Conservation (phyloP, 2,113 vertebrate species). For the Irena cyanogastra region DNA sequence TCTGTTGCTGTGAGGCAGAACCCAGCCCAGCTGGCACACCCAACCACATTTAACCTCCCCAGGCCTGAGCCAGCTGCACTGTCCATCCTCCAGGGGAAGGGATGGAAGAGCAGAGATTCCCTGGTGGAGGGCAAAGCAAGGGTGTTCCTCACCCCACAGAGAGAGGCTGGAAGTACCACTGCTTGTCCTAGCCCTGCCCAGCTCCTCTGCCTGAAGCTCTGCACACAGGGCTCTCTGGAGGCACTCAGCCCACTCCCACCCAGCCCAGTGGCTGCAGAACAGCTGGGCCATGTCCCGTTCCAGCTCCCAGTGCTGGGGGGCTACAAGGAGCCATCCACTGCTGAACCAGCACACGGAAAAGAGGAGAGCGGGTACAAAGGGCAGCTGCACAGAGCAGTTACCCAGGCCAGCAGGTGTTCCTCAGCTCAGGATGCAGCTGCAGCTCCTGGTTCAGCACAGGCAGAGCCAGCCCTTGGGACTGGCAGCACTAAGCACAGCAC, state of each 20-base stretch:
- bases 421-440: neutral
- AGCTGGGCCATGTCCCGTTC: fast-evolving
- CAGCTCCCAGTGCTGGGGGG: neutral
- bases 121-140: fast-evolving
- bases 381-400: neutral
- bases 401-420: neutral
- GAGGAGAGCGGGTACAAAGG: neutral
- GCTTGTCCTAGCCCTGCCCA: neutral
- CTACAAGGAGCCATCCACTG: neutral
- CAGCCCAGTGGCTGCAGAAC: neutral
- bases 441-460: neutral
- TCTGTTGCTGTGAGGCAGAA: neutral
- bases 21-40: neutral
- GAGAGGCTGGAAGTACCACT: neutral
- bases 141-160: neutral
- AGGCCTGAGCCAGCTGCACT: fast-evolving
- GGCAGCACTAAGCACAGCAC: neutral
- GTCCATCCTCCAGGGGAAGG: neutral
- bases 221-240: neutral
- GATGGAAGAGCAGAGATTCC: neutral
- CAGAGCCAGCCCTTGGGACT: neutral
- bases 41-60: too few species aligned
- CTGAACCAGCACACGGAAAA: neutral
- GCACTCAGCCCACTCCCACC: too few species aligned
- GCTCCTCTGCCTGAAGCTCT: neutral